Base-by-base conservation (phyloP, 2,113 vertebrate species). In the Alethe castanea region DNA sequence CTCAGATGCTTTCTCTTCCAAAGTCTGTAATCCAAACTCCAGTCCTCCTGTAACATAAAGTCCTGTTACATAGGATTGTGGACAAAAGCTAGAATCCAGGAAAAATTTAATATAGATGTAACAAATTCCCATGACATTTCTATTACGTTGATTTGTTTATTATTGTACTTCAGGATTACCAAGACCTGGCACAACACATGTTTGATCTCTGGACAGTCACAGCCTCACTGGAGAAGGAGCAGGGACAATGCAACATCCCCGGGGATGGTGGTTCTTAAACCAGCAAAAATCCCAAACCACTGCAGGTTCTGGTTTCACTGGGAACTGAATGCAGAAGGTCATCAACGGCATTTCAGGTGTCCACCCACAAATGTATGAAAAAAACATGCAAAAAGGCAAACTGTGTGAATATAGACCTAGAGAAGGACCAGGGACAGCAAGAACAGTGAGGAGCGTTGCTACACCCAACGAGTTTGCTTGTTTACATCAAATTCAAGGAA, bases 381-480 rank as follows among this genome's bases (percentile, higher is more conserved):
- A n/a, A 53, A 48, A 12, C 2, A 44, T 5, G 14, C 14, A 48
- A 36, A 61, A 73, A 73, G 29, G 54, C 16, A 59, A 54, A 40
- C 16, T 35, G 40, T 7, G 8, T 16, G 38, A 44, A 33, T 17
- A 33, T 0, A n/a, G 38, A 57, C 8, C 16, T 28, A 61, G 31
- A 48, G 54, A 53, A 40, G n/a, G 31, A 38, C 25, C 7, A 59
- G 31, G 35, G 33, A 4, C 28, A 70, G 53, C 9, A 7, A 5
- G 38, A 53, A 53, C n/a, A 12, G 17, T 2, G 35, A 82, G 17
- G 11, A 71, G 10, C 1, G 8, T 59, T 19, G 59, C 52, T 19
- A 10, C 12, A 52, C 12, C 12, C 11, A n/a, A 14, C 0, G 0
- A 26, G 36, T 89, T 40, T 11, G 3, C 5, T 67, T 64, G 11